phyloP scores from a whole-genome alignment of 1,140 invertebrate genomes.

The Stegodyphus dumicola region DNA sequence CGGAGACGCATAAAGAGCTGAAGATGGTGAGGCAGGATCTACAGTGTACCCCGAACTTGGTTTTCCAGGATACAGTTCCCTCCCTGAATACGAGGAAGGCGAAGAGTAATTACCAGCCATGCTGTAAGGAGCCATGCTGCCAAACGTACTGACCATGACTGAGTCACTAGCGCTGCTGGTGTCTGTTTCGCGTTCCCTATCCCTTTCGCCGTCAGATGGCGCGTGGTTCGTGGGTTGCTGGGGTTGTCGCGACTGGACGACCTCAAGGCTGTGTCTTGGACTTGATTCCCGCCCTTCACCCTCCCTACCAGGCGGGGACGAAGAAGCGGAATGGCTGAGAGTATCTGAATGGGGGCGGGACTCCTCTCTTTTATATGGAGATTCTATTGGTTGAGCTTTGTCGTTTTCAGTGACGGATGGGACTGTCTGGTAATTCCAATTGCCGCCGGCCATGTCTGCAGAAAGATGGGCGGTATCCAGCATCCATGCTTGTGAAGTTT shows the following conservation, averaged over 20 bases:
- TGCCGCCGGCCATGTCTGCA: conserved; percentile 33
- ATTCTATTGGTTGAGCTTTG: conserved; percentile 34
- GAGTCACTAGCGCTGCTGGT: conserved; percentile 42
- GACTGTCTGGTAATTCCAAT: conserved; percentile 33
- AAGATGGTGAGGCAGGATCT: conserved; percentile 6
- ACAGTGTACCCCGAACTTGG: conserved; percentile 29
- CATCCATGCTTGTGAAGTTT: not conserved
- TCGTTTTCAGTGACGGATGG: conserved; percentile 30
- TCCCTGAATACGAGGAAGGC: conserved; percentile 45
- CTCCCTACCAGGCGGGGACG: conserved; percentile 7
- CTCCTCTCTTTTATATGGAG: not conserved
- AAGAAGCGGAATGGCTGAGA: conserved; percentile 15
- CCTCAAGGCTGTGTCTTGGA: not conserved
- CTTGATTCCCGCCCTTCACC: conserved; percentile 1
- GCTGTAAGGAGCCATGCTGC: conserved; percentile 61
- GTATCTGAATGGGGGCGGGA: not conserved
- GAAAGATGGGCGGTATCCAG: conserved; percentile 24
- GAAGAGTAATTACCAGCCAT: conserved; percentile 58
- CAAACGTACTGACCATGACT: conserved; percentile 61
- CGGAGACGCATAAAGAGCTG: conserved; percentile 44
- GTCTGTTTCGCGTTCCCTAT: not conserved
- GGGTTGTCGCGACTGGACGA: conserved; percentile 1
- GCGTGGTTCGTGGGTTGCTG: conserved; percentile 15
- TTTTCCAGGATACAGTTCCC: conserved; percentile 54
- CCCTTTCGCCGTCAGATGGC: conserved; percentile 41